phyloP scores from a whole-genome alignment of 2,888 invertebrate genomes.

The Lepidocyrtoides sp. region DNA sequence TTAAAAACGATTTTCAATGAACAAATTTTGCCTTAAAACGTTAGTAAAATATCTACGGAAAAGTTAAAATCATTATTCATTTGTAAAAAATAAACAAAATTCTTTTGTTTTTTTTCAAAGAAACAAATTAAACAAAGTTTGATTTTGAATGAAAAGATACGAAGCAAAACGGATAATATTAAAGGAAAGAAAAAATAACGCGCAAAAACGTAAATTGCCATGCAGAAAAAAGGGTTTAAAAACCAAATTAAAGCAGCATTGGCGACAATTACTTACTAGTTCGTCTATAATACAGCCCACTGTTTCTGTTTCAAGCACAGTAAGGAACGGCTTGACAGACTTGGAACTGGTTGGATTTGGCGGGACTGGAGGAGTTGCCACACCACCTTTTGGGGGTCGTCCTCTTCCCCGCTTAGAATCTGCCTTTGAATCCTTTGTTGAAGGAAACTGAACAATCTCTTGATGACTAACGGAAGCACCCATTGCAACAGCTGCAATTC shows the following conservation, averaged over 20 bases:
- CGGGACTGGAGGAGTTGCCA: slow-evolving; percentile 52
- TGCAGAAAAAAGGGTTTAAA: background rate
- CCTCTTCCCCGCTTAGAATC: slow-evolving; percentile 54
- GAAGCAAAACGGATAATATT: background rate
- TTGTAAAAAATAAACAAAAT: background rate
- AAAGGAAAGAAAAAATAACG: slow-evolving; percentile 54
- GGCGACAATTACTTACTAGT: slow-evolving; percentile 73
- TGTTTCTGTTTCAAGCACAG: slow-evolving; percentile 86
- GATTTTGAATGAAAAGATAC: background rate
- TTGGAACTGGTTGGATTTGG: slow-evolving; percentile 66
- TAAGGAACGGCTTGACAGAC: slow-evolving; percentile 76
- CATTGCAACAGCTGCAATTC: slow-evolving; percentile 78
- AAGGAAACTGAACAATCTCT: slow-evolving; percentile 82
- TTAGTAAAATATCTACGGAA: background rate
- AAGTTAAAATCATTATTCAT: too few relatives aligned
- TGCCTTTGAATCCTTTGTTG: slow-evolving; percentile 14
- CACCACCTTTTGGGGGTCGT: slow-evolving; percentile 77
- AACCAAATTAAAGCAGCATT: background rate
- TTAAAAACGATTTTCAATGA: slow-evolving; percentile 20
- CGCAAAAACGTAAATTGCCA: background rate
- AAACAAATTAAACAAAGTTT: slow-evolving; percentile 27
- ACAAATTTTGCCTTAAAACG: background rate
- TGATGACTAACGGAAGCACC: slow-evolving; percentile 71
- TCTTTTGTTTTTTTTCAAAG: background rate
- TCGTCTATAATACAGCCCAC: slow-evolving; percentile 86